Conservation (phyloP, 2,797 vertebrate genomes). For the Rhinichthys osculus region DNA sequence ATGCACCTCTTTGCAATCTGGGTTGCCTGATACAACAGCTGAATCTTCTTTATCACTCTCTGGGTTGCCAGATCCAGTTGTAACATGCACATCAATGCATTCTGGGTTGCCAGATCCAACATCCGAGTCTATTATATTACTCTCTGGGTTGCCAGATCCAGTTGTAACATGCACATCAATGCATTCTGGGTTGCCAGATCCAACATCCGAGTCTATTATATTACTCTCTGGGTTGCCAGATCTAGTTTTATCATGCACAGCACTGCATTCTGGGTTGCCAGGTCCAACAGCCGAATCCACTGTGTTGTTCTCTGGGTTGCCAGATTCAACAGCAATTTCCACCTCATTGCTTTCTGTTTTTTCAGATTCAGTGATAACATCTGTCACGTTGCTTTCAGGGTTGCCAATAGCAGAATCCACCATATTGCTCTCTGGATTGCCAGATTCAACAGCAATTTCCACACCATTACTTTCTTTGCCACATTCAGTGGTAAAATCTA, state of each 20-base stretch:
- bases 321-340: not conserved
- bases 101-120: constrained; percentile 20
- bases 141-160: not conserved
- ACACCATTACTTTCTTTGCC: not conserved
- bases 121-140: not conserved
- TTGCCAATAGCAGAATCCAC: not conserved
- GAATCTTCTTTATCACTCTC: not conserved
- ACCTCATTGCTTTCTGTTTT: not conserved
- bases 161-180: not conserved
- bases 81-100: not conserved
- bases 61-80: not conserved
- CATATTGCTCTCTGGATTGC: not conserved
- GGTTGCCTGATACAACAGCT: not conserved
- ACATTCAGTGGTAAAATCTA: not conserved
- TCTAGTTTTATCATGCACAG: not conserved
- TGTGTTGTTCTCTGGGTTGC: not conserved
- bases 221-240: not conserved
- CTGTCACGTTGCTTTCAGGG: not conserved
- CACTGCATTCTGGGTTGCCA: not conserved
- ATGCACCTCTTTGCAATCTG: not conserved
- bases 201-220: not conserved
- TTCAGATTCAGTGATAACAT: not conserved
- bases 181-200: not conserved
- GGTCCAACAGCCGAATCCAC: not conserved
- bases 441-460: not conserved